Percentiles rank a stretch among this genome's conserved stretches.
Evolutionary conservation across 2,888 invertebrate species (phyloP).

Genomic region (Drosophila differens): DNA sequence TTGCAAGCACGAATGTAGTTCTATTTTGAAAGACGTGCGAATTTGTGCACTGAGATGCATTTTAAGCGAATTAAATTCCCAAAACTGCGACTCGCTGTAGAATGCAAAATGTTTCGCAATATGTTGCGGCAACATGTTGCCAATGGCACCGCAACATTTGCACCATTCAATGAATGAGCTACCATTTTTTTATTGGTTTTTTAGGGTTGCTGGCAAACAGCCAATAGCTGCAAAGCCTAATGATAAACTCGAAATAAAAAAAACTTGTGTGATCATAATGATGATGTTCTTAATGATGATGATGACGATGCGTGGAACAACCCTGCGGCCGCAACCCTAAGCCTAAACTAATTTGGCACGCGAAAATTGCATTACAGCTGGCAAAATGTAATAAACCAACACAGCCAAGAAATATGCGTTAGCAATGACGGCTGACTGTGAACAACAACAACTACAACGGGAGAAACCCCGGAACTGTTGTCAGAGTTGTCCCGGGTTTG

Average conservation of each 20-base stretch:
- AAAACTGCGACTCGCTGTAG: conserved; percentile 21
- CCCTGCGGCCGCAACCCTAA: conserved; percentile 69
- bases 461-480: conserved; percentile 29
- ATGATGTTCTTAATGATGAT: conserved; percentile 31
- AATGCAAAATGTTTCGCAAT: conserved; percentile 13
- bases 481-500: conserved; percentile 42
- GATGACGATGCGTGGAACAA: conserved; percentile 49
- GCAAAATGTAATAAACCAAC: conserved; percentile 74
- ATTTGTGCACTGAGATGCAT: conserved; percentile 64
- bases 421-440: conserved; percentile 41
- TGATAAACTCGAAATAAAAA: conserved; percentile 30
- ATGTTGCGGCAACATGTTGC: conserved; percentile 59
- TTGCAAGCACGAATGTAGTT: conserved; percentile 8
- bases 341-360: conserved; percentile 74
- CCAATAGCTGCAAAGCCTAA: conserved; percentile 54
- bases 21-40: conserved; percentile 40
- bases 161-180: conserved; percentile 7
- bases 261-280: conserved; percentile 16
- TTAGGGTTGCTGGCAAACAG: conserved; percentile 48
- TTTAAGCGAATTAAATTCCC: conserved; percentile 70
- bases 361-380: conserved; percentile 76
- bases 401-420: conserved; percentile 23
- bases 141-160: conserved; percentile 9
- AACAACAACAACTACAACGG: conserved; percentile 9
- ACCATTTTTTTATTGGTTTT: conserved; percentile 13